Conservation (phyloP, 2,888 invertebrate species). For the Orthosia cruda region DNA sequence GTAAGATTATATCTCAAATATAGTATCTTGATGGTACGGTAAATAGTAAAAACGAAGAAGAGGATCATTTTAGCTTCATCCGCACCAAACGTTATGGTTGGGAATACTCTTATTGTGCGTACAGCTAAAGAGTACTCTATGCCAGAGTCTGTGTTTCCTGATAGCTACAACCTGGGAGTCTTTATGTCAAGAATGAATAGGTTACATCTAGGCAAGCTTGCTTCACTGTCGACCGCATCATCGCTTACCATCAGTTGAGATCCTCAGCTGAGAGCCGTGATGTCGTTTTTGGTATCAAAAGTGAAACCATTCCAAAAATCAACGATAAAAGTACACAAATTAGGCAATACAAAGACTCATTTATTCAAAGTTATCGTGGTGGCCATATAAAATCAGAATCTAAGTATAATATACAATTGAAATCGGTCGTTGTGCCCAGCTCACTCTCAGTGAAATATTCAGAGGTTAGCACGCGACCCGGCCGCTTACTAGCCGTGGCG, state of each 20-base stretch:
- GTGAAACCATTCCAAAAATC: neutral
- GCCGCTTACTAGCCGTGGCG: slow-evolving; percentile 12
- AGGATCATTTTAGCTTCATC: neutral
- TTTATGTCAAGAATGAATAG: too few relatives aligned
- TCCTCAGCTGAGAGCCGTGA: too few relatives aligned
- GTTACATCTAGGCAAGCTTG: too few relatives aligned
- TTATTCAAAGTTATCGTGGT: slow-evolving; percentile 64
- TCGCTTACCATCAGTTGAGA: too few relatives aligned
- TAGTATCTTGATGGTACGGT: neutral
- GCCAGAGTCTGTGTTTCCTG: too few relatives aligned
- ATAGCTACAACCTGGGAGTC: too few relatives aligned
- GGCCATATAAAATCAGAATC: slow-evolving; percentile 68
- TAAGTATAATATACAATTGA: slow-evolving; percentile 67
- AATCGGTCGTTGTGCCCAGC: slow-evolving; percentile 69
- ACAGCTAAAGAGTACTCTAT: too few relatives aligned
- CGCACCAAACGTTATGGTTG: too few relatives aligned
- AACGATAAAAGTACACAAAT: neutral
- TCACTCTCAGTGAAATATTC: slow-evolving; percentile 56
- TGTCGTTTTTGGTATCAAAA: neutral
- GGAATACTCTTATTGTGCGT: too few relatives aligned
- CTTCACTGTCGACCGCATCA: too few relatives aligned
- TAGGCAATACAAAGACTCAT: slow-evolving; percentile 55
- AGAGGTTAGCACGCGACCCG: slow-evolving; percentile 48
- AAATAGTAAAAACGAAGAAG: neutral
- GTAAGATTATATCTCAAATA: neutral